Conservation (phyloP, 2,113 vertebrate genomes). For the Sarotherodon lohbergeri region DNA sequence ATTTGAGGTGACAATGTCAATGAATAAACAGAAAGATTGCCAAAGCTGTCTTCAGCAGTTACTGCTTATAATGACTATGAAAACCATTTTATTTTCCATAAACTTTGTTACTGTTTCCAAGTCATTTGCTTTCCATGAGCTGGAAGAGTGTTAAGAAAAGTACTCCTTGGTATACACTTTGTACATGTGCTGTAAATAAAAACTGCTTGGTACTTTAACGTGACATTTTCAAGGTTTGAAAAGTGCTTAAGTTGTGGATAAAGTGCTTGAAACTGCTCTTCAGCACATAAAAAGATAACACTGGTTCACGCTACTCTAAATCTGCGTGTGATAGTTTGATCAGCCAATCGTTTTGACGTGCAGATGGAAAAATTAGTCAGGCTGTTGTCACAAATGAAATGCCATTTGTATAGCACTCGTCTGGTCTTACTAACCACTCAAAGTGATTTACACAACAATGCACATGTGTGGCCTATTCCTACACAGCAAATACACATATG, state of each 20-base stretch:
- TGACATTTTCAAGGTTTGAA: background rate
- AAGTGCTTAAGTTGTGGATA: background rate
- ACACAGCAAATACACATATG: rapidly evolving
- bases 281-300: background rate
- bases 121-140: background rate
- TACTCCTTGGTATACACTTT: background rate
- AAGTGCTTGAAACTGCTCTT: background rate
- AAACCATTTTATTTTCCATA: background rate
- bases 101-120: background rate
- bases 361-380: background rate
- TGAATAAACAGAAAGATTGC: background rate
- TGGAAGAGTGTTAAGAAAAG: background rate
- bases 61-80: background rate
- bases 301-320: background rate
- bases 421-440: background rate
- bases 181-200: background rate
- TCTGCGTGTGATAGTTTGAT: background rate
- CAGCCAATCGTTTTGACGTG: background rate
- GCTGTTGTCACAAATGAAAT: background rate
- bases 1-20: background rate
- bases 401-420: background rate
- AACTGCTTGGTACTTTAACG: background rate
- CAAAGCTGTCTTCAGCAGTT: background rate
- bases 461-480: background rate
- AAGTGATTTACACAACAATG: background rate